Percentiles rank a stretch among this genome's conserved stretches.
These are phyloP conservation scores for Callipepla squamata DNA, from an alignment of 2,113 vertebrate genomes.

Conservation along the genomic window DNA sequence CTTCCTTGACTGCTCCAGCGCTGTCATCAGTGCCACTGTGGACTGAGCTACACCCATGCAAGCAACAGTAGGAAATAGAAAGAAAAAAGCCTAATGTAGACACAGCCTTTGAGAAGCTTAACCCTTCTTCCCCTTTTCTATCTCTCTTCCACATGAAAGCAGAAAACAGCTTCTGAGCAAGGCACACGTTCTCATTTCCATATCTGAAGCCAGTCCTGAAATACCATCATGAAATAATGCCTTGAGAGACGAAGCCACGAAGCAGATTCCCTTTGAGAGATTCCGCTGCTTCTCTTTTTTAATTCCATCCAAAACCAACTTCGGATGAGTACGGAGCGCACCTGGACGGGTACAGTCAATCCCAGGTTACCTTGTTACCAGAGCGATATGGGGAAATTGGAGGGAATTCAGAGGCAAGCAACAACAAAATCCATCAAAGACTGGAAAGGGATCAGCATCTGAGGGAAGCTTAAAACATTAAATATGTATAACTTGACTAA, in stretches of 20 bases:
- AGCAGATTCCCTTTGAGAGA: slow-evolving; percentile 55
- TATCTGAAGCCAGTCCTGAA: slow-evolving; percentile 67
- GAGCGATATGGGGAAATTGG: slow-evolving; percentile 15
- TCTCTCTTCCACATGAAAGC: slow-evolving; percentile 59
- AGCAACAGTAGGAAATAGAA: slow-evolving; percentile 11
- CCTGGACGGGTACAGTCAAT: slow-evolving; percentile 33
- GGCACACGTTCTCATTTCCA: slow-evolving; percentile 58
- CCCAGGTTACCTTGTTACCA: slow-evolving; percentile 10
- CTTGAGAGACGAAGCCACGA: slow-evolving; percentile 36
- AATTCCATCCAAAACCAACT: slow-evolving; percentile 35
- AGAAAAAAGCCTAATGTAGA: slow-evolving; percentile 55
- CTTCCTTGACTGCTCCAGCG: slow-evolving; percentile 31
- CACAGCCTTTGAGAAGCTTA: slow-evolving; percentile 69
- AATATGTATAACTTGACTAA: slow-evolving; percentile 63
- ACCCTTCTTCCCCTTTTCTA: slow-evolving; percentile 57
- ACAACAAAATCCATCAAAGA: slow-evolving; percentile 51
- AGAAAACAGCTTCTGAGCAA: slow-evolving; percentile 62
- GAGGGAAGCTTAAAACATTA: slow-evolving; percentile 64
- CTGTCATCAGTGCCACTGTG: slow-evolving; percentile 20
- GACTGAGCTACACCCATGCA: neutral
- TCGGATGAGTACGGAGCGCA: neutral
- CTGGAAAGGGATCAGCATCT: slow-evolving; percentile 53
- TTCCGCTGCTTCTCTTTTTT: slow-evolving; percentile 27
- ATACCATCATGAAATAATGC: slow-evolving; percentile 51
- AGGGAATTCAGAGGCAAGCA: slow-evolving; percentile 46